These are phyloP conservation scores for Paradoxurus hermaphroditus DNA, from an alignment of 2,113 vertebrate species.

Conservation along the genomic window DNA sequence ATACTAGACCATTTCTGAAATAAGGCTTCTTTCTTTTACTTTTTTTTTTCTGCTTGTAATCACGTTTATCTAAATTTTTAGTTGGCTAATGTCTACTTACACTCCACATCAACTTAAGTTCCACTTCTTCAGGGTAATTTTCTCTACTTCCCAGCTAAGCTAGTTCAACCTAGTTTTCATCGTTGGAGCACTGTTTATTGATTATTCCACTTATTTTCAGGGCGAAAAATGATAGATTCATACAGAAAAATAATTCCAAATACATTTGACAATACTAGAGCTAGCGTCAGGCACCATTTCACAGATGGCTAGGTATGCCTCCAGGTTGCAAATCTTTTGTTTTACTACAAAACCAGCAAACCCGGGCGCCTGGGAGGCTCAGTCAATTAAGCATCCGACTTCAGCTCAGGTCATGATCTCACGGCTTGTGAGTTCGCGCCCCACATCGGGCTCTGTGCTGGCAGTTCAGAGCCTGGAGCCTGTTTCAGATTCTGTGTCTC, in stretches of 20 bases:
- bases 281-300: neutral
- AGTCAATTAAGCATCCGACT: too few relatives aligned
- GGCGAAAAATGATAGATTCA: neutral
- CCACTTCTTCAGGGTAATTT: neutral
- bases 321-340: neutral
- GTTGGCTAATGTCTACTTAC: neutral
- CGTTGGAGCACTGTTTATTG: neutral
- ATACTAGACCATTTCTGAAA: neutral
- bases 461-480: too few relatives aligned
- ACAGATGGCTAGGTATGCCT: neutral
- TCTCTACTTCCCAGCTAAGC: neutral
- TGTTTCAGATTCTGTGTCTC: too few relatives aligned
- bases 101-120: slow-evolving; percentile 2
- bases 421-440: too few relatives aligned
- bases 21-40: neutral
- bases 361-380: too few relatives aligned
- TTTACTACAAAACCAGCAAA: slow-evolving; percentile 14
- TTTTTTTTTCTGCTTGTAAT: neutral
- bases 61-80: neutral
- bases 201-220: neutral
- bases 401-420: too few relatives aligned
- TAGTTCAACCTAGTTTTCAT: neutral
- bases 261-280: neutral
- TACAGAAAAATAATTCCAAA: neutral
- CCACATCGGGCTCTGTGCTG: too few relatives aligned